phyloP scores from a whole-genome alignment of 2,113 vertebrate species.

The Caloenas nicobarica region DNA sequence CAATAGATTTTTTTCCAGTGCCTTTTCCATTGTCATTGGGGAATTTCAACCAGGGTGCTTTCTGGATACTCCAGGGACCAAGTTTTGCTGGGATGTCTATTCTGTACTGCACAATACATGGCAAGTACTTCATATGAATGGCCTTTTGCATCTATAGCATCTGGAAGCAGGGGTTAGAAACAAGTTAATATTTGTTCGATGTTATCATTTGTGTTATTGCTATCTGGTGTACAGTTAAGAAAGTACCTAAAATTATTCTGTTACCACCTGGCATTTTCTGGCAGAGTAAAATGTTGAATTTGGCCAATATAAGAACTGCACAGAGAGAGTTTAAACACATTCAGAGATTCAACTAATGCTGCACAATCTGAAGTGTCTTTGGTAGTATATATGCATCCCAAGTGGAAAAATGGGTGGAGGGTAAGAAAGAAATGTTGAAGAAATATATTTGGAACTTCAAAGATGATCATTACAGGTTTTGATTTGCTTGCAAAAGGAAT shows the following conservation, averaged over 20 bases:
- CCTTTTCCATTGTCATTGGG: not conserved
- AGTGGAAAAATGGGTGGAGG: not conserved
- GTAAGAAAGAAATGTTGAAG: not conserved
- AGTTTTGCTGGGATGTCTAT: not conserved
- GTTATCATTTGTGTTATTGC: slow-evolving; percentile 25
- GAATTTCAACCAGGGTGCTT: not conserved
- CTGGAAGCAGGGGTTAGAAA: not conserved
- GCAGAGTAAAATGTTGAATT: not conserved
- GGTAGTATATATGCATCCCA: not conserved
- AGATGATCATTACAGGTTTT: not conserved
- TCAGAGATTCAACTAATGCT: not conserved
- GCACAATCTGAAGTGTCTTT: not conserved
- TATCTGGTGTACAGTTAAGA: slow-evolving; percentile 1
- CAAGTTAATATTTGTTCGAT: slow-evolving; percentile 26
- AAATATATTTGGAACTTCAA: not conserved
- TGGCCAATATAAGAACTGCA: not conserved
- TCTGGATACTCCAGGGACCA: not conserved
- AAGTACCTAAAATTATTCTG: slow-evolving; percentile 32
- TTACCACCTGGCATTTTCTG: slow-evolving; percentile 42
- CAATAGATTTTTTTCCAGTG: not conserved
- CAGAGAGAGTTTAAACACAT: not conserved
- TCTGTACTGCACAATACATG: not conserved
- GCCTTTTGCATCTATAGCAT: not conserved
- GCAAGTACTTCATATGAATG: not conserved
- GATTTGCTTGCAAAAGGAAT: not conserved